These are phyloP conservation scores for Nyctibius bracteatus DNA, from an alignment of 2,113 vertebrate genomes.

Conservation along the genomic window DNA sequence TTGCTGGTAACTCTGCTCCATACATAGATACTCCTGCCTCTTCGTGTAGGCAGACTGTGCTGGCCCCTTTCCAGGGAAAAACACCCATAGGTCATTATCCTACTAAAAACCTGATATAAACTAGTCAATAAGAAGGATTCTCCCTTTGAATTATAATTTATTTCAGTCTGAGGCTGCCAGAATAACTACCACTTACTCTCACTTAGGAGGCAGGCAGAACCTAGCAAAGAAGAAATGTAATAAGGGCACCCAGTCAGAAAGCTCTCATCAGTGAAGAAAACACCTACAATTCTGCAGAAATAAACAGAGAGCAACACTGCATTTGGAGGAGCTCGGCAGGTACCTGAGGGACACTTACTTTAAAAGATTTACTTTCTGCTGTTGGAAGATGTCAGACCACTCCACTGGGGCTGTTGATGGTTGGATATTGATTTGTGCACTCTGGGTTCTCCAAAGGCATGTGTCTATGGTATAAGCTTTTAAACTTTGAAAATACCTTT, in stretches of 20 bases:
- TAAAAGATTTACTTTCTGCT: not conserved
- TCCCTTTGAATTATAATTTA: not conserved
- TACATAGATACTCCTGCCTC: not conserved
- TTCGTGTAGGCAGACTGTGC: not conserved
- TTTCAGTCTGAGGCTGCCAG: not conserved
- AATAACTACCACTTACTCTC: not conserved
- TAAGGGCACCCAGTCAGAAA: not conserved
- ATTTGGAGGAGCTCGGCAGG: not conserved
- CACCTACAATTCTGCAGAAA: not conserved
- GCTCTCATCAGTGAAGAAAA: not conserved
- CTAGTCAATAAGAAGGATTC: not conserved
- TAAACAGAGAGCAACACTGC: not conserved
- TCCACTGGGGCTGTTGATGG: not conserved
- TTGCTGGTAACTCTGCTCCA: not conserved
- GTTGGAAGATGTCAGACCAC: not conserved
- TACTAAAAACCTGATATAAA: not conserved
- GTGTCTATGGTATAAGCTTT: rapidly evolving
- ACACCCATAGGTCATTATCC: not conserved
- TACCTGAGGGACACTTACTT: not conserved
- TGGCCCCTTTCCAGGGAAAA: not conserved
- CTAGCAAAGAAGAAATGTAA: not conserved
- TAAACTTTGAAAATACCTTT: not conserved
- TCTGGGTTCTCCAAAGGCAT: not conserved
- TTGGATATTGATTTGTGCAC: not conserved
- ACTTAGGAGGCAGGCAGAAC: not conserved